Percentiles rank a stretch among this genome's conserved stretches.
These are phyloP conservation scores for Larimichthys polyactis DNA, from an alignment of 2,113 vertebrate genomes.

Conservation along the genomic window DNA sequence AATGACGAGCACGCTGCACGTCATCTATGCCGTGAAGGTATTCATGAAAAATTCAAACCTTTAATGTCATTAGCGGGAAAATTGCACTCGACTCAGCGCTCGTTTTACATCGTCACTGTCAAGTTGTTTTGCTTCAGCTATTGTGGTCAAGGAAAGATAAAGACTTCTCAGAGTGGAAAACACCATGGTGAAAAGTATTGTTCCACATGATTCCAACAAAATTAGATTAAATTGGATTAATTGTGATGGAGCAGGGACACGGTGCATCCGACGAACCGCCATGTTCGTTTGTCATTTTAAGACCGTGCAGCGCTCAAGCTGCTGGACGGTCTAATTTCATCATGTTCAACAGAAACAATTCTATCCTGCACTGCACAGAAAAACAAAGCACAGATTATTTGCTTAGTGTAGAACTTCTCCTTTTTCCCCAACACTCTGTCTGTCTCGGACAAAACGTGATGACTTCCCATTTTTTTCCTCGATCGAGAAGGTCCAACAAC, in stretches of 20 bases:
- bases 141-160: too few relatives aligned
- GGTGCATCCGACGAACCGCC: background rate
- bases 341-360: conserved; percentile 23
- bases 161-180: too few relatives aligned
- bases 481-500: conserved; percentile 13
- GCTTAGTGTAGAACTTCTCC: conserved; percentile 7
- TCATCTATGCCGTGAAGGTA: background rate
- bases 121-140: background rate
- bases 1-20: background rate
- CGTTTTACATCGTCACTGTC: background rate
- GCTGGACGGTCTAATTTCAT: conserved; percentile 13
- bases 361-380: background rate
- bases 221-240: conserved; percentile 11
- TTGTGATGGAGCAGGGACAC: background rate
- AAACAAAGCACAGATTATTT: conserved; percentile 8
- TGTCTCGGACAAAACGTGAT: conserved; percentile 25
- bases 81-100: background rate
- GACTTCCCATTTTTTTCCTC: conserved; percentile 33
- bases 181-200: too few relatives aligned
- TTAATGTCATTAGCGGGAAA: background rate
- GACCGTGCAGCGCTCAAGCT: background rate
- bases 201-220: background rate
- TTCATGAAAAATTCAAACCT: background rate
- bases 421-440: conserved; percentile 16
- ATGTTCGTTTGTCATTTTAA: conserved; percentile 1